Evolutionary conservation across 2,113 vertebrate genomes (phyloP).

Genomic region (Andinoacara biseriatus): DNA sequence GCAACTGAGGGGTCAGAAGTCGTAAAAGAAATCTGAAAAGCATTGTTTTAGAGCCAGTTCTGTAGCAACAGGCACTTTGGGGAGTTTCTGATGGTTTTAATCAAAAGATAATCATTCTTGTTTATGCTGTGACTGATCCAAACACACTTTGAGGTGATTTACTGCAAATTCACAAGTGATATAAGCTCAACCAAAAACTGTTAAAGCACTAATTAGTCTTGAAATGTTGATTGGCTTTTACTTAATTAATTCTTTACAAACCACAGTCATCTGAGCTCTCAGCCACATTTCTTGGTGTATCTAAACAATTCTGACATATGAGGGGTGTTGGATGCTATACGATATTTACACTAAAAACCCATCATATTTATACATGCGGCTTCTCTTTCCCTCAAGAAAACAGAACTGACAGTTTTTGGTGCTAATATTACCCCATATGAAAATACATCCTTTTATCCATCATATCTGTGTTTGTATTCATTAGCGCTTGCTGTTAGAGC

Average conservation of each 20-base stretch:
- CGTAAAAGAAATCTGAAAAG: slow-evolving; percentile 1
- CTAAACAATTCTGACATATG: slow-evolving; percentile 46
- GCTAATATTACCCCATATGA: slow-evolving; percentile 69
- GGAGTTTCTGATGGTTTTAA: slow-evolving; percentile 4
- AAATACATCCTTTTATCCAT: slow-evolving; percentile 55
- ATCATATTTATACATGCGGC: slow-evolving; percentile 33
- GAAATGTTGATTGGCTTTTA: slow-evolving; percentile 32
- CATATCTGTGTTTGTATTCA: slow-evolving; percentile 71
- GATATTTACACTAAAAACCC: slow-evolving; percentile 52
- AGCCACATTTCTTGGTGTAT: slow-evolving; percentile 5
- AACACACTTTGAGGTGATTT: not conserved
- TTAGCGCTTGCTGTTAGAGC: slow-evolving; percentile 60
- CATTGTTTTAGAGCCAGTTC: slow-evolving; percentile 22
- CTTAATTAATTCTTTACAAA: slow-evolving; percentile 16
- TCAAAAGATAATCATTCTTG: not conserved
- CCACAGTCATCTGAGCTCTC: not conserved
- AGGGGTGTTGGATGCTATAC: slow-evolving; percentile 29
- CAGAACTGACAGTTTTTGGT: slow-evolving; percentile 52
- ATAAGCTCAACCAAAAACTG: not conserved
- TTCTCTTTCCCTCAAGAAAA: slow-evolving; percentile 46
- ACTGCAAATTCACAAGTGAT: not conserved
- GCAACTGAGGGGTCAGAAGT: not conserved
- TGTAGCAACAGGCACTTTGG: not conserved
- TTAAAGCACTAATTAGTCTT: slow-evolving; percentile 33
- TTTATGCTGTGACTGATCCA: not conserved